phyloP scores from a whole-genome alignment of 2,888 invertebrate genomes.

The Oxystoma pomonae region DNA sequence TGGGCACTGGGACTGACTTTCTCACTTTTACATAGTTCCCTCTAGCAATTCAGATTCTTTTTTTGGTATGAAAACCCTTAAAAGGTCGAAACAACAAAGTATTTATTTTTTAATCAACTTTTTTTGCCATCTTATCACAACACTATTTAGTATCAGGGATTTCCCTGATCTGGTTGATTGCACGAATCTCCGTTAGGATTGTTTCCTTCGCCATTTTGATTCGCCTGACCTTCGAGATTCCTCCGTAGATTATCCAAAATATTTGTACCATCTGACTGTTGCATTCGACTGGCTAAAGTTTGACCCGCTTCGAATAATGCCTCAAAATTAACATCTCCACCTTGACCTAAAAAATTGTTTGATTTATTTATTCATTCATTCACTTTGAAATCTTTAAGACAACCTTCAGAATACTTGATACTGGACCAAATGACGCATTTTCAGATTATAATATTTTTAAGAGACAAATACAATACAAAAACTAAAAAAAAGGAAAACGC shows the following conservation, averaged over 20 bases:
- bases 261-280: neutral
- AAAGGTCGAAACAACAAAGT: too few relatives aligned
- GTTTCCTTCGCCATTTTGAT: neutral
- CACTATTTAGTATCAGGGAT: neutral
- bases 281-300: neutral
- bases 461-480: too few relatives aligned
- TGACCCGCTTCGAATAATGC: slow-evolving; percentile 2
- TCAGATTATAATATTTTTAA: too few relatives aligned
- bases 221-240: neutral
- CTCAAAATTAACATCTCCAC: neutral
- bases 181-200: neutral
- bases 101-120: neutral
- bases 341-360: neutral
- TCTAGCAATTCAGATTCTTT: too few relatives aligned
- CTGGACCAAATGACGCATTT: too few relatives aligned
- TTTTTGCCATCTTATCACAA: neutral
- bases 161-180: neutral
- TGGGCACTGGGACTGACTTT: too few relatives aligned
- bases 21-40: too few relatives aligned
- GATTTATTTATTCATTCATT: too few relatives aligned
- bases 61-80: too few relatives aligned
- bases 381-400: too few relatives aligned
- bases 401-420: too few relatives aligned
- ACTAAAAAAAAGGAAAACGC: too few relatives aligned
- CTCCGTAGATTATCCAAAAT: neutral